Percentiles rank a stretch among this genome's conserved stretches.
phyloP scores from a whole-genome alignment of 2,888 invertebrate species.

The Sussaba pulchella region DNA sequence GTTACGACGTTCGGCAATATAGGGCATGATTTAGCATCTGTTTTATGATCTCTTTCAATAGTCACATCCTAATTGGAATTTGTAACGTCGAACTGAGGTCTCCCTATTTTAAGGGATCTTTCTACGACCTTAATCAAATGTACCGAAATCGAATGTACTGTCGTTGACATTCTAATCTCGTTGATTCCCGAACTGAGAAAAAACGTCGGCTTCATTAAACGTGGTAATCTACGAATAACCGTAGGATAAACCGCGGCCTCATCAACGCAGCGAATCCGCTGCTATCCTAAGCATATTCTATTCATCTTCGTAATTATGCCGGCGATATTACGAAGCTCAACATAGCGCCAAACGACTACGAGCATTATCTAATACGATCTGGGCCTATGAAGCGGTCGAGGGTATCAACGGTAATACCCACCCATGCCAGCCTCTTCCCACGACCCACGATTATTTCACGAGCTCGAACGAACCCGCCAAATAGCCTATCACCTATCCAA shows the following conservation, averaged over 20 bases:
- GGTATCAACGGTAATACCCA: constrained; percentile 49
- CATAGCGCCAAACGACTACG: background rate
- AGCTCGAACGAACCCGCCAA: constrained; percentile 21
- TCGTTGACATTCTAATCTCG: too few species aligned
- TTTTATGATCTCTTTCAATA: background rate
- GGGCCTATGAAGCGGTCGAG: constrained; percentile 25
- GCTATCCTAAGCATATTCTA: constrained; percentile 9
- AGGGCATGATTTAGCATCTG: background rate
- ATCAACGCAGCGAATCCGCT: background rate
- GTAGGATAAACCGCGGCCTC: background rate
- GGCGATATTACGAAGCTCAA: background rate
- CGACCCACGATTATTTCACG: constrained; percentile 24
- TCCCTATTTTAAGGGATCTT: too few species aligned
- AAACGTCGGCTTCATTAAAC: background rate
- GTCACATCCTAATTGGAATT: background rate
- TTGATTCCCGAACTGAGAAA: background rate
- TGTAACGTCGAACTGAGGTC: too few species aligned
- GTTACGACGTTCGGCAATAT: background rate
- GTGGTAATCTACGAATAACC: background rate
- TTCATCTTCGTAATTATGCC: constrained; percentile 34
- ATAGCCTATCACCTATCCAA: constrained; percentile 43
- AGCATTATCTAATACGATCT: constrained; percentile 18
- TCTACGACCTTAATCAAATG: too few species aligned
- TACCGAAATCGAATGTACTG: too few species aligned
- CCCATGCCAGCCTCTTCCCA: constrained; percentile 9